Conservation (phyloP, 2,797 vertebrate genomes). For the Sebastes steindachneri region DNA sequence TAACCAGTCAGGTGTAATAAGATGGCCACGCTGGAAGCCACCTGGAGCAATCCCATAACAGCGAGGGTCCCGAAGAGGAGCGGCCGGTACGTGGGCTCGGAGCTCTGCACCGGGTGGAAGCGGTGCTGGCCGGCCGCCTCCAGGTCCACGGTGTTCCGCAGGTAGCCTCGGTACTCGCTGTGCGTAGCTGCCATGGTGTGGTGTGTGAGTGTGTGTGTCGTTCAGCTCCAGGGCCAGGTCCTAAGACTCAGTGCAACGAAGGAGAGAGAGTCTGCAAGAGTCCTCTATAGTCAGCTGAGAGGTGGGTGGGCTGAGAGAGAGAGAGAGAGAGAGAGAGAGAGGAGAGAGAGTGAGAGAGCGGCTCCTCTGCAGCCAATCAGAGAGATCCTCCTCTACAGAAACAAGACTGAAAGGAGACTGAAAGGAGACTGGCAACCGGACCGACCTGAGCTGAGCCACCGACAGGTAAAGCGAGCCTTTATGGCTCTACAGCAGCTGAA, state of each 20-base stretch:
- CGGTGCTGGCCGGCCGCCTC: slow-evolving; percentile 78
- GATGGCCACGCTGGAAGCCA: slow-evolving; percentile 93
- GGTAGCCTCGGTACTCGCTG: slow-evolving; percentile 82
- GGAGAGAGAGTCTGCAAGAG: slow-evolving; percentile 56
- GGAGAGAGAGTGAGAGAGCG: neutral
- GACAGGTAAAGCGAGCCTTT: slow-evolving; percentile 62
- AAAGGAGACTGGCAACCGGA: neutral
- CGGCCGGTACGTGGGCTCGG: slow-evolving; percentile 79
- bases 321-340: neutral
- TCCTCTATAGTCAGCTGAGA: slow-evolving; percentile 57
- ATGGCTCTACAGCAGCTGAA: slow-evolving; percentile 18
- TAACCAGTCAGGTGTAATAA: slow-evolving; percentile 94
- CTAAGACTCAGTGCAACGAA: slow-evolving; percentile 69
- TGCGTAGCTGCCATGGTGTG: slow-evolving; percentile 84
- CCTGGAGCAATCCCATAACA: slow-evolving; percentile 93
- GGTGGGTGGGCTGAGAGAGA: slow-evolving; percentile 76
- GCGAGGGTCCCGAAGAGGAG: slow-evolving; percentile 88
- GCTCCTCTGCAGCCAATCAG: slow-evolving; percentile 56
- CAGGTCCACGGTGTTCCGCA: slow-evolving; percentile 80
- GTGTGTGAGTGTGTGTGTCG: slow-evolving; percentile 44
- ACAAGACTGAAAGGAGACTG: neutral
- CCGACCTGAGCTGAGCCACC: slow-evolving; percentile 30
- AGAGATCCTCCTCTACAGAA: neutral
- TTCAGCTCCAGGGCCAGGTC: slow-evolving; percentile 59
- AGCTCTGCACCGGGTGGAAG: slow-evolving; percentile 73